Evolutionary conservation across 2,113 vertebrate genomes (phyloP).

Genomic region (Chiloscyllium plagiosum): DNA sequence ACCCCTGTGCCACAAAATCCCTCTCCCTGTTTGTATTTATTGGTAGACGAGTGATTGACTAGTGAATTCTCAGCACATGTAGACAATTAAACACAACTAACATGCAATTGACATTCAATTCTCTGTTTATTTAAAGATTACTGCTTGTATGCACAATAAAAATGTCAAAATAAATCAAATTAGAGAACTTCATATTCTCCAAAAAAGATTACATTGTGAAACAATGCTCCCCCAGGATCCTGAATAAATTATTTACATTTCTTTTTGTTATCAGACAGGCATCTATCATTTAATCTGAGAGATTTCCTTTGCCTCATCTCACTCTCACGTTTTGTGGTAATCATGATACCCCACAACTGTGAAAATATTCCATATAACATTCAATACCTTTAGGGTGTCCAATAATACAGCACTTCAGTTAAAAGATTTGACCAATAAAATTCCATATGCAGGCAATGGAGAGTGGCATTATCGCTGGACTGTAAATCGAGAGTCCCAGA

Average conservation of each 20-base stretch:
- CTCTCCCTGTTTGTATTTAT: background rate
- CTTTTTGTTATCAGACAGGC: background rate
- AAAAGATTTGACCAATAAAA: background rate
- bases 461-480: too few relatives aligned
- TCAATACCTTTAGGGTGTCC: background rate
- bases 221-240: background rate
- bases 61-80: background rate
- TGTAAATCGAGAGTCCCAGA: too few relatives aligned
- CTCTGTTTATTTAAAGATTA: background rate
- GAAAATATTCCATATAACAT: background rate
- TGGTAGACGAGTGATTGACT: background rate
- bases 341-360: background rate
- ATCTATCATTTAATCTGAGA: background rate
- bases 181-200: background rate
- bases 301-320: background rate
- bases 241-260: background rate
- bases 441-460: background rate
- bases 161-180: background rate
- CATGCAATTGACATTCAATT: background rate
- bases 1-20: too few relatives aligned
- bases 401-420: background rate
- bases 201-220: background rate
- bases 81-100: background rate
- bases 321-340: background rate
- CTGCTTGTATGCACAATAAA: background rate